These are phyloP conservation scores for Hypotaenidia philippensis DNA, from an alignment of 2,797 vertebrate species.

Conservation along the genomic window DNA sequence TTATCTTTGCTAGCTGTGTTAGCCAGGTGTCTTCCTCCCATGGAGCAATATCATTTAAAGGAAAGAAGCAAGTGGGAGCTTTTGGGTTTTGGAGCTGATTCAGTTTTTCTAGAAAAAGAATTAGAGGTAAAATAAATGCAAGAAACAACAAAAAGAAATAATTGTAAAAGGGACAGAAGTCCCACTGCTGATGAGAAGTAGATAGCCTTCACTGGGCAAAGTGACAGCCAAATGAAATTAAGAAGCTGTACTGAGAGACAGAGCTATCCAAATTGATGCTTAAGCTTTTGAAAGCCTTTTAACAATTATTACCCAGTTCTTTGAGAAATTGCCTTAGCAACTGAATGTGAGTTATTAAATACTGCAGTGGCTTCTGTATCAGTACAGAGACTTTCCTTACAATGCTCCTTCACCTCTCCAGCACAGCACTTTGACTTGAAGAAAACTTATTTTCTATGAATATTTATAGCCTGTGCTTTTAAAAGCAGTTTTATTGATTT, in stretches of 20 bases:
- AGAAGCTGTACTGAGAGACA: background rate
- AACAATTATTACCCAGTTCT: background rate
- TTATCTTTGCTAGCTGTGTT: background rate
- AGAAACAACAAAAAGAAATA: background rate
- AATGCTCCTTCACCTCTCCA: background rate
- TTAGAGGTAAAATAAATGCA: background rate
- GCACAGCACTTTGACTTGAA: background rate
- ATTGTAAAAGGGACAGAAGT: background rate
- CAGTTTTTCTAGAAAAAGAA: background rate
- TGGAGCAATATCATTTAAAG: background rate
- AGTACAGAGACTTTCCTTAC: background rate
- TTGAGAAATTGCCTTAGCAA: conserved; percentile 41
- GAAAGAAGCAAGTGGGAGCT: background rate
- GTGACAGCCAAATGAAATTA: background rate
- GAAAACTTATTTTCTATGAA: conserved; percentile 40
- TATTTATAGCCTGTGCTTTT: conserved; percentile 47
- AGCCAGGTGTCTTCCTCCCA: background rate
- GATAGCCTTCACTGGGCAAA: background rate
- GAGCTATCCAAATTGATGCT: background rate
- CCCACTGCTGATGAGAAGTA: background rate
- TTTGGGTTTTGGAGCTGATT: background rate
- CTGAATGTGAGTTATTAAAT: background rate
- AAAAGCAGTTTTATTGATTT: conserved; percentile 43
- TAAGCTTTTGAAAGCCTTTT: background rate
- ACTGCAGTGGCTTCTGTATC: background rate